Conservation (phyloP, 2,113 vertebrate species). For the Oplegnathus fasciatus region DNA sequence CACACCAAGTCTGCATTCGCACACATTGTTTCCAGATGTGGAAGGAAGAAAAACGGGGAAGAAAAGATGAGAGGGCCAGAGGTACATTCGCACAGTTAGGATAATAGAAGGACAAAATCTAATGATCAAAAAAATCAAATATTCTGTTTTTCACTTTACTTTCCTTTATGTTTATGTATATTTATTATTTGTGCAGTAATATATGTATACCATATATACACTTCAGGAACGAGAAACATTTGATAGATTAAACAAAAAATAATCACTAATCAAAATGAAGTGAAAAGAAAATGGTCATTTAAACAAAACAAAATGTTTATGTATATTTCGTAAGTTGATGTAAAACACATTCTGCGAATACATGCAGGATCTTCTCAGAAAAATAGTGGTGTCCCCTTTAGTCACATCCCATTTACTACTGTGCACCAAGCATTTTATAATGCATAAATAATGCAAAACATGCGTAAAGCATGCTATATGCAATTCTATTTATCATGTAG, state of each 20-base stretch:
- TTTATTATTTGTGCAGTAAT: too few species aligned
- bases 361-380: background rate
- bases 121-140: background rate
- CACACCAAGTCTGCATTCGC: slow-evolving; percentile 65
- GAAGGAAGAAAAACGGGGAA: slow-evolving; percentile 32
- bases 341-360: too few species aligned
- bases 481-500: background rate
- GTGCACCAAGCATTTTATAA: background rate
- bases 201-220: background rate
- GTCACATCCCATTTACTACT: background rate
- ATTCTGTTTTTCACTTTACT: background rate
- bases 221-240: background rate
- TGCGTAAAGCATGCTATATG: background rate
- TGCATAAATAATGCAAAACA: background rate
- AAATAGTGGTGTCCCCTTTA: background rate
- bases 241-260: background rate
- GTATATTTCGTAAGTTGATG: background rate
- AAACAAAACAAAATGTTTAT: background rate
- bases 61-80: slow-evolving; percentile 47
- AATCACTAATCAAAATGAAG: background rate
- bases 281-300: background rate
- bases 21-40: slow-evolving; percentile 86
- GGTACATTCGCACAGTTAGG: slow-evolving; percentile 14
- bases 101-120: background rate
- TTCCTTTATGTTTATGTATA: background rate